These are phyloP conservation scores for Napeogenes sylphis DNA, from an alignment of 2,888 invertebrate species.

Conservation along the genomic window DNA sequence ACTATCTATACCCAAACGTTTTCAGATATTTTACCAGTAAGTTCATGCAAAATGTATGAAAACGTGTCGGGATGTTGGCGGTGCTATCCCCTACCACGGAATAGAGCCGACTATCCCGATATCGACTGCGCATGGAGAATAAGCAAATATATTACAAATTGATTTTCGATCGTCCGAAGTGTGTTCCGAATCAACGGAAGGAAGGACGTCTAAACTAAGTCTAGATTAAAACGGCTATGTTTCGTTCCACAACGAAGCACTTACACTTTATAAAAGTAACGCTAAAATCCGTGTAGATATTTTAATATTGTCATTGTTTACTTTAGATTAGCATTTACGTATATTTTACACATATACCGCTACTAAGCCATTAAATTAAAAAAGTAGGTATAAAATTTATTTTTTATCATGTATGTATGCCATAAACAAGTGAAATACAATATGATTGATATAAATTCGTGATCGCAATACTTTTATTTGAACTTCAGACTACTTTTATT, in stretches of 20 bases:
- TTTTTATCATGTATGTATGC: constrained; percentile 17
- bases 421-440: constrained; percentile 15
- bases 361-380: constrained; percentile 33
- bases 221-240: constrained; percentile 54
- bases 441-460: constrained; percentile 22
- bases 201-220: constrained; percentile 48
- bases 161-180: constrained; percentile 37
- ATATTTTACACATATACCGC: constrained; percentile 67
- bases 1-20: constrained; percentile 14
- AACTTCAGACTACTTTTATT: constrained; percentile 12
- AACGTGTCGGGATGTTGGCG: neutral
- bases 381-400: constrained; percentile 17
- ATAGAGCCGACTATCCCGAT: constrained; percentile 8
- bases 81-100: constrained; percentile 4
- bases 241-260: constrained; percentile 60
- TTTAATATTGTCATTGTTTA: constrained; percentile 74
- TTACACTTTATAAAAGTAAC: constrained; percentile 67
- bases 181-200: constrained; percentile 46
- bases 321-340: constrained; percentile 66
- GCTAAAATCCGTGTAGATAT: constrained; percentile 69
- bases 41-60: constrained; percentile 5
- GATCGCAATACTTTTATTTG: constrained; percentile 13
- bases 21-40: constrained; percentile 2
- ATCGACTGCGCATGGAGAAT: constrained; percentile 24
- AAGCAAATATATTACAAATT: constrained; percentile 38